Evolutionary conservation across 2,797 vertebrate genomes (phyloP).

Genomic region (Sitta carolinensis): DNA sequence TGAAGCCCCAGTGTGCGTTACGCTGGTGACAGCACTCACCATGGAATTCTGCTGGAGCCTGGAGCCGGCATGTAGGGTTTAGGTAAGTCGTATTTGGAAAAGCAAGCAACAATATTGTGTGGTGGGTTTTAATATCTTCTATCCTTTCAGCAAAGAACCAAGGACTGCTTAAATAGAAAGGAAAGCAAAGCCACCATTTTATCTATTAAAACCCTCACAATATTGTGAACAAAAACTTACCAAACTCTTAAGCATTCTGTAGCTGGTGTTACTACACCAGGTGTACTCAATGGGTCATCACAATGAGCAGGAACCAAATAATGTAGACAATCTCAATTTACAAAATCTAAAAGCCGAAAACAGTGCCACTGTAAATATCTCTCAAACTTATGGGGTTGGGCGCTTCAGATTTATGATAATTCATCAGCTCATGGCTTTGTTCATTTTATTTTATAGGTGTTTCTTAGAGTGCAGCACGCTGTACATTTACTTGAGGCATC

Average conservation of each 20-base stretch:
- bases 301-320: constrained; percentile 56
- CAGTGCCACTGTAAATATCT: constrained; percentile 67
- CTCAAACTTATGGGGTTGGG: background rate
- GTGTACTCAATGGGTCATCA: constrained; percentile 14
- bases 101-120: constrained; percentile 59
- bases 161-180: background rate
- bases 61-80: constrained; percentile 72
- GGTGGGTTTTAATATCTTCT: constrained; percentile 54
- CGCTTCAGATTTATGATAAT: background rate
- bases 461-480: background rate
- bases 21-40: constrained; percentile 64
- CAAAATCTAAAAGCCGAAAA: constrained; percentile 60
- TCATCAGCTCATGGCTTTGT: background rate
- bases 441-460: background rate
- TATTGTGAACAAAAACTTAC: constrained; percentile 61
- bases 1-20: constrained; percentile 66
- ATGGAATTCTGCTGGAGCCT: constrained; percentile 71
- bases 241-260: background rate
- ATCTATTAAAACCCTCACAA: constrained; percentile 64
- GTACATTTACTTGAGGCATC: background rate
- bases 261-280: background rate
- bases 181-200: background rate
- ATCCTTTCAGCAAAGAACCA: background rate
- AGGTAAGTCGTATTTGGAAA: constrained; percentile 62
- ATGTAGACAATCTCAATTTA: background rate